Evolutionary conservation across 1,140 invertebrate species (phyloP).

Genomic region (Tetraneura akinire): DNA sequence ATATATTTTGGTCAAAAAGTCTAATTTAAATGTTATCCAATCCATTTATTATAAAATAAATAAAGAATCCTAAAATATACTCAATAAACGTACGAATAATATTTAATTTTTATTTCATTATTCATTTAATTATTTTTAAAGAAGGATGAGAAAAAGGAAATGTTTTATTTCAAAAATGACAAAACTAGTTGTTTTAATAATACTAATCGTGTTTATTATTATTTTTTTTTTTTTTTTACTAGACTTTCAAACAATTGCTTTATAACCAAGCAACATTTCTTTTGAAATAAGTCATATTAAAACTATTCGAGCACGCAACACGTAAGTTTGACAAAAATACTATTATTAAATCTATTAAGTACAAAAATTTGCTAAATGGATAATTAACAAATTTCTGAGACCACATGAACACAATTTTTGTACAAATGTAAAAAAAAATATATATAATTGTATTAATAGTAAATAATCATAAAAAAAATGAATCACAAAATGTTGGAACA

Average conservation of each 20-base stretch:
- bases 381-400: slow-evolving; percentile 51
- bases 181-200: slow-evolving; percentile 13
- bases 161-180: neutral
- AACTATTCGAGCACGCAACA: slow-evolving; percentile 43
- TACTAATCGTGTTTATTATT: slow-evolving; percentile 36
- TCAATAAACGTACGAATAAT: no score
- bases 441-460: slow-evolving; percentile 21
- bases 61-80: no score
- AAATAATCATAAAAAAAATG: slow-evolving; percentile 23
- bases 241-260: slow-evolving; percentile 7
- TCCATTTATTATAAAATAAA: no score
- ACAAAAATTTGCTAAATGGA: slow-evolving; percentile 50
- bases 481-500: slow-evolving; percentile 49
- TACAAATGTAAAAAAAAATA: slow-evolving; percentile 47
- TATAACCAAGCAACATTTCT: slow-evolving; percentile 12
- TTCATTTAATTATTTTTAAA: neutral
- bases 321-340: slow-evolving; percentile 33
- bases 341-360: slow-evolving; percentile 49
- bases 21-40: no score
- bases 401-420: slow-evolving; percentile 50
- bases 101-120: neutral
- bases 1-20: no score
- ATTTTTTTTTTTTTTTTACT: slow-evolving; percentile 28
- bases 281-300: slow-evolving; percentile 11
- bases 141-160: neutral